These are phyloP conservation scores for Psix sp. DNA, from an alignment of 1,140 invertebrate genomes.

Conservation along the genomic window DNA sequence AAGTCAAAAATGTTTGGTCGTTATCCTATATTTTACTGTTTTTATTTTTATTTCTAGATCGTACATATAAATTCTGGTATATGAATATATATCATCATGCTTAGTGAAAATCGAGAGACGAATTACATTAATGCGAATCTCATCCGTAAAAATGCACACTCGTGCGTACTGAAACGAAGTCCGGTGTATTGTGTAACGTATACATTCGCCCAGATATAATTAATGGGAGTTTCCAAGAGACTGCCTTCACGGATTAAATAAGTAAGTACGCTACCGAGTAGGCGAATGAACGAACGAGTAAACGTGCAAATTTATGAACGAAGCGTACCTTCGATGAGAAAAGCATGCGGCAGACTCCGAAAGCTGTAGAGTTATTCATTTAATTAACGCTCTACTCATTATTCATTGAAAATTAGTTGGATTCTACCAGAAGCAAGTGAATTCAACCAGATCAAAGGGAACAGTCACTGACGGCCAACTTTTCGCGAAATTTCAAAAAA, in stretches of 20 bases:
- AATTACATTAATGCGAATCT: slow-evolving; percentile 52
- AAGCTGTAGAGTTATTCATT: slow-evolving; percentile 60
- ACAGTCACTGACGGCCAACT: slow-evolving; percentile 26
- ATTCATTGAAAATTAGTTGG: slow-evolving; percentile 57
- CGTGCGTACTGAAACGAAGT: slow-evolving; percentile 55
- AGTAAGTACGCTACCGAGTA: slow-evolving; percentile 54
- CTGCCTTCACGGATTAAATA: slow-evolving; percentile 58
- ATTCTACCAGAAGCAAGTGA: slow-evolving; percentile 37
- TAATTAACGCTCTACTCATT: slow-evolving; percentile 59
- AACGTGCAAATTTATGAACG: slow-evolving; percentile 58
- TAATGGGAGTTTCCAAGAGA: slow-evolving; percentile 58
- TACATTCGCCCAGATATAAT: slow-evolving; percentile 52
- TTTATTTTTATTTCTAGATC: slow-evolving; percentile 16
- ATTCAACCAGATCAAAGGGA: slow-evolving; percentile 50
- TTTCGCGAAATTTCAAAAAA: slow-evolving; percentile 13
- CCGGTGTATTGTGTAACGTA: slow-evolving; percentile 53
- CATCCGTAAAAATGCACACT: slow-evolving; percentile 58
- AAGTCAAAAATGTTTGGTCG: slow-evolving; percentile 9
- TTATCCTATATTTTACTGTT: slow-evolving; percentile 7
- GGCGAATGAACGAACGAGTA: slow-evolving; percentile 56
- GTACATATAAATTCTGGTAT: slow-evolving; percentile 23
- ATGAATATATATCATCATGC: slow-evolving; percentile 46
- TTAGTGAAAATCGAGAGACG: slow-evolving; percentile 55
- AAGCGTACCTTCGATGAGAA: slow-evolving; percentile 50
- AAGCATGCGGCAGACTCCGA: slow-evolving; percentile 48